Evolutionary conservation across 2,888 invertebrate species (phyloP).

Genomic region (Operophtera brumata): DNA sequence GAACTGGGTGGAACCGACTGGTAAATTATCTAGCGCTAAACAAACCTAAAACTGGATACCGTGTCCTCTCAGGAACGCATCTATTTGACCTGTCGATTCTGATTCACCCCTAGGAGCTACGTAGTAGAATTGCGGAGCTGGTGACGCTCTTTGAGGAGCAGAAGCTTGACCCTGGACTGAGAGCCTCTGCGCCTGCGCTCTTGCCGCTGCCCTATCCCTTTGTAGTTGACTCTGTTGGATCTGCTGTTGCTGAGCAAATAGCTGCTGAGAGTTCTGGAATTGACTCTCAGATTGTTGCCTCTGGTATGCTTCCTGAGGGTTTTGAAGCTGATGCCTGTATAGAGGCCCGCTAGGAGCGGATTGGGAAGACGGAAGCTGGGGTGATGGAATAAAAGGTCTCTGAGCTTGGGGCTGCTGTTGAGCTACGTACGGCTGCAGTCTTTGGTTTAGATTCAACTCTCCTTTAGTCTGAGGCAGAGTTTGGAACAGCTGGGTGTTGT

Average conservation of each 20-base stretch:
- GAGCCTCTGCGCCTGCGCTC: conserved; percentile 73
- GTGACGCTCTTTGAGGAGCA: conserved; percentile 44
- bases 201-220: conserved; percentile 78
- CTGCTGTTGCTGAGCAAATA: conserved; percentile 84
- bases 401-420: conserved; percentile 77
- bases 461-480: conserved; percentile 86
- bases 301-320: conserved; percentile 77
- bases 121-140: conserved; percentile 79
- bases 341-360: conserved; percentile 63
- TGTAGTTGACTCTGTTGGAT: conserved; percentile 84
- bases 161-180: conserved; percentile 56
- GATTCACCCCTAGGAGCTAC: conserved; percentile 78
- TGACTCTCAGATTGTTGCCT: conserved; percentile 82
- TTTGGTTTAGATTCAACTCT: conserved; percentile 86
- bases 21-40: conserved; percentile 57
- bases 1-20: conserved; percentile 39
- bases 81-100: conserved; percentile 85
- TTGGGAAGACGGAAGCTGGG: conserved; percentile 69
- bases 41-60: conserved; percentile 82
- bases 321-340: conserved; percentile 73
- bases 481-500: conserved; percentile 89
- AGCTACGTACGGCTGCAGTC: conserved; percentile 87
- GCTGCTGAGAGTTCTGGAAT: conserved; percentile 83
- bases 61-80: conserved; percentile 88
- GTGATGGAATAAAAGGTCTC: conserved; percentile 80